Percentiles rank a stretch among this genome's conserved stretches.
Evolutionary conservation across 2,888 invertebrate species (phyloP).

Genomic region (Polydrusus cervinus): DNA sequence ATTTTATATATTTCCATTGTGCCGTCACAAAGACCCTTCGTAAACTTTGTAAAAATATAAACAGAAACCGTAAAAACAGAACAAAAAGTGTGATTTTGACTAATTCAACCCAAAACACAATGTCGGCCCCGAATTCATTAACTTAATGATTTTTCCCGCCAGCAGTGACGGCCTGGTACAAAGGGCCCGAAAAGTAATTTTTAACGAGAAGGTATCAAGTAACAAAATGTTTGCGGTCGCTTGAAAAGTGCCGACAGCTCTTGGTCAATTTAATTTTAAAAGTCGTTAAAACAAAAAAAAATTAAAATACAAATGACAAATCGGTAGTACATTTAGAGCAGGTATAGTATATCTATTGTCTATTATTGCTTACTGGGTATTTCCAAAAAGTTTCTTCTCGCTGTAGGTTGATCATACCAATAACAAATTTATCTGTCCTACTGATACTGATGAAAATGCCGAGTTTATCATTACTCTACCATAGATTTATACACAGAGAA

Average conservation of each 20-base stretch:
- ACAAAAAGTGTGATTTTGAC: constrained; percentile 52
- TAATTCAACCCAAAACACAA: constrained; percentile 40
- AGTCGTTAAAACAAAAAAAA: constrained; percentile 32
- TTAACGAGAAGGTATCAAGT: constrained; percentile 50
- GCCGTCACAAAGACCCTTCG: no score
- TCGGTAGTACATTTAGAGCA: neutral
- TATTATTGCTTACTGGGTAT: no score
- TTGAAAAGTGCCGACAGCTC: constrained; percentile 46
- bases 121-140: constrained; percentile 47
- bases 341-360: neutral
- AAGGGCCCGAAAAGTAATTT: constrained; percentile 41
- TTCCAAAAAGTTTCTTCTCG: no score
- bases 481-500: no score
- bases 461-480: no score
- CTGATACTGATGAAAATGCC: no score
- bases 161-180: constrained; percentile 33
- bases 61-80: neutral
- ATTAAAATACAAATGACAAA: constrained; percentile 16
- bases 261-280: constrained; percentile 47
- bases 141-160: constrained; percentile 51
- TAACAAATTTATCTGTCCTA: no score
- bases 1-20: no score
- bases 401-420: no score
- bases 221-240: constrained; percentile 50
- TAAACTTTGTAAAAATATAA: no score